Evolutionary conservation across 2,888 invertebrate genomes (phyloP), one percentile per base, ranked within the genome.

Genomic region (Bursaphelenchus okinawaensis): DNA sequence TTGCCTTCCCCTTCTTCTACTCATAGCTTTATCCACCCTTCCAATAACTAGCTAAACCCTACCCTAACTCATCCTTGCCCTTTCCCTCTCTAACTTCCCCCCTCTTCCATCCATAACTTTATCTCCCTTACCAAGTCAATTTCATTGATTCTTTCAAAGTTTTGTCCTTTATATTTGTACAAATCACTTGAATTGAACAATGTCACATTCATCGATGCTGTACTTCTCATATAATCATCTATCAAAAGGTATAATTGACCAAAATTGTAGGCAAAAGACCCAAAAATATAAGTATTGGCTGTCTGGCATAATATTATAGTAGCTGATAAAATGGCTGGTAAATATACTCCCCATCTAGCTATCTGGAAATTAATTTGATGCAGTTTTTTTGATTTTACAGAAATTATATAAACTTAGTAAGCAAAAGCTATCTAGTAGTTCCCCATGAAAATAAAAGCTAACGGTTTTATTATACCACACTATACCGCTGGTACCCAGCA

Each of bases 221-320:
- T 74, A 8, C 68, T 51, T 19, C 31, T 52, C 72, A 73, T 76
- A 58, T 76, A 73, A 4, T 69, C 67, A 29, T 73, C 75, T 20
- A 73, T 55, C 50, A 75, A 55, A 50, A 67, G 23, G 55, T 76
- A 74, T 40, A 73, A 57, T 29, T 74, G 59, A 20, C 76, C 76
- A 52, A 73, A 75, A 54, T 73, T 74, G 62, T 72, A 76, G n/a
- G 75, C 76, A 28, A 76, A 73, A 12, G 63, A 52, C 1, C 62
- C 67, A 58, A 73, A 73, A 12, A 76, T 69, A 22, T 71, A 61
- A 29, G 76, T 73, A 29, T 73, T 73, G 16, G 68, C 68, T 8
- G 74, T 52, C 52, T 73, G 73, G 40, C 73, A 74, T 9, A 76
- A 73, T 6, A 73, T 54, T 27, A 73, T 64, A 8, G 73, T 65